Evolutionary conservation across 2,888 invertebrate species (phyloP).

Genomic region (Aspidiotus rigidus): DNA sequence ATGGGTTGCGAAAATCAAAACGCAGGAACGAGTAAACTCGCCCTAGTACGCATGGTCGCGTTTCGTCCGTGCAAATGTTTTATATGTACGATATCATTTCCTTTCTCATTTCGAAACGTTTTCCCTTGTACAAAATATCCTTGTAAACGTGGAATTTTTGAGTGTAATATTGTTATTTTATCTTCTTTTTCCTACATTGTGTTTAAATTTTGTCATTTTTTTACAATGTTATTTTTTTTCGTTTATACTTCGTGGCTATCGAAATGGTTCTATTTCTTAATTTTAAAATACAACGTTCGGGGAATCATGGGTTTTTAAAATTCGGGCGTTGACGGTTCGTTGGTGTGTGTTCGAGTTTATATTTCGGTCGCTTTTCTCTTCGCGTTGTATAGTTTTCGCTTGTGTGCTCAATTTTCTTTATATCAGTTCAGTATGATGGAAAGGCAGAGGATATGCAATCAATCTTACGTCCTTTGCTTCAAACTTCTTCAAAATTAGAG

Average conservation of each 20-base stretch:
- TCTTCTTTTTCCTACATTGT: neutral
- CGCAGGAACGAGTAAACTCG: conserved; percentile 18
- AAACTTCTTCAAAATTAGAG: too few relatives aligned
- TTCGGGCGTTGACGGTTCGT: conserved; percentile 21
- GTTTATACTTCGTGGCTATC: neutral
- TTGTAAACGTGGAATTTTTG: conserved; percentile 4
- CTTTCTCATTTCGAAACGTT: conserved; percentile 7
- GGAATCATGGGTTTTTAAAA: conserved; percentile 3
- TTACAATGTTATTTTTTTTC: neutral
- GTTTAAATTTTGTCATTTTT: conserved; percentile 2
- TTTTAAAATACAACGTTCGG: conserved; percentile 4
- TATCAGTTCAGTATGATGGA: too few relatives aligned
- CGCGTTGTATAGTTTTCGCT: neutral
- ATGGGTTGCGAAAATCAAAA: conserved; percentile 29
- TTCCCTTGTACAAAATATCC: conserved; percentile 1
- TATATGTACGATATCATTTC: conserved; percentile 20
- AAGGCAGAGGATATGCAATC: too few relatives aligned
- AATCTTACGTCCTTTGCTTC: too few relatives aligned
- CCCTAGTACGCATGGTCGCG: conserved; percentile 25
- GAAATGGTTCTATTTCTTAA: conserved; percentile 5
- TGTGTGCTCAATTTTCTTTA: too few relatives aligned
- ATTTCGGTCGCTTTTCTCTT: neutral
- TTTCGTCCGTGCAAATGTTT: conserved; percentile 24
- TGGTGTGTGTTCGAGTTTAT: conserved; percentile 6
- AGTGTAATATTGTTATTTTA: conserved; percentile 7